Evolutionary conservation across 2,888 invertebrate species (phyloP), one percentile per base, ranked within the genome.

Genomic region (Pristionchus arcanus): DNA sequence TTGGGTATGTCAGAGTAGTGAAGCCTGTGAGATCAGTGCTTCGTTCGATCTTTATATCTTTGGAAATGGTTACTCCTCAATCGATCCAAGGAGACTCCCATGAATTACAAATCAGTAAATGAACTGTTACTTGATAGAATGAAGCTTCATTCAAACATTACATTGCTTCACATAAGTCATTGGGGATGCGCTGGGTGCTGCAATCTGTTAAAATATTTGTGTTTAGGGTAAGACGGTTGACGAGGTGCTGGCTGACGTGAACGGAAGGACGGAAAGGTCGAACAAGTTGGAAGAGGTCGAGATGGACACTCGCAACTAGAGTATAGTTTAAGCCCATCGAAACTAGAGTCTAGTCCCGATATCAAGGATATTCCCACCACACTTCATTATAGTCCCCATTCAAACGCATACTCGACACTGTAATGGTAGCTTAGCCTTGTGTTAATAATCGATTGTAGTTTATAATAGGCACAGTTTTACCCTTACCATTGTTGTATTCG

Each of bases 401-500:
- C 49, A 42, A 34, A 81, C n/a, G 81, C 81, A 81, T 81, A 81
- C 81, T 81, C 81, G 21, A 71, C 71, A 34, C 71, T 74, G 15
- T 37, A 25, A 81, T 13, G 42, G 81, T 81, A 49, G 81, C 77
- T 77, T n/a, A 34, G n/a, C 37, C 37, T 81, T 81, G 81, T 81
- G 49, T 53, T 53, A 53, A 74, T 81, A 81, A 81, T 49, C n/a
- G n/a, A 81, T 7, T 49, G 81, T 81, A 81, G 81, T 28, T 49
- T 81, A 28, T 28, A 81, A 25, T 81, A 81, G 81, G 81, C 42
- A 81, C 81, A 81, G 81, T 81, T 81, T 81, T 77, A 71, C 34
- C n/a, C 21, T 34, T 77, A 53, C 49, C 34, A 49, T 81, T 81
- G 49, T 53, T 81, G n/a, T 81, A 81, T 28, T 81, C 81, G 81